Evolutionary conservation across 1,140 invertebrate genomes (phyloP), one percentile per base, ranked within the genome.

Genomic region (Drosophila setifemur): DNA sequence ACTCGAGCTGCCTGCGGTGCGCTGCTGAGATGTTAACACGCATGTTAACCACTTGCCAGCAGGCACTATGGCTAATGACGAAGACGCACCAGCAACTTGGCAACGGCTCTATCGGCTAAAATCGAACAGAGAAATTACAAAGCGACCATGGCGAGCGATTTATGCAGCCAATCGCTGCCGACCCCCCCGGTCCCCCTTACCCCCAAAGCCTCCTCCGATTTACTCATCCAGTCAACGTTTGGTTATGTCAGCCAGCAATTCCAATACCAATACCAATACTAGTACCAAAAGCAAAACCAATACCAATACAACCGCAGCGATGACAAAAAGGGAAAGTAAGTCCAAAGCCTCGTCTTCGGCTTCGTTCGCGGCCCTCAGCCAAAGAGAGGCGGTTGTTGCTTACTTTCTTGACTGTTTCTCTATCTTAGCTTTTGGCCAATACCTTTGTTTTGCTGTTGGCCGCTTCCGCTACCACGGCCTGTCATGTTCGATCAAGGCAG

Each of bases 311-410:
- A 39, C 7, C 33, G 35, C 63, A 50, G 49, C 57, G 75, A 79
- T 72, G 64, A 71, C 74, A 74, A 85, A 83, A 83, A 83, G 81
- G 81, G 79, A 83, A 83, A 83, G 79, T 83, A 83, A 83, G 79
- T 79, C 58, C 74, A 83, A 79, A 79, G 70, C 71, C 49, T 69
- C 78, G 74, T 61, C 73, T 76, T 76, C 50, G 54, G 42, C 42
- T 49, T 52, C 47, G 53, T 53, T 49, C 39, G 48, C 35, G 60
- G 69, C 69, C 69, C 69, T 73, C 69, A 44, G 69, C 60, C 19
- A 45, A 47, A 66, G 58, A 67, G 63, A 61, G 44, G 45, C 50
- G 39, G 39, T 35, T 29, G 31, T 37, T 37, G 16, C 44, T 55
- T 48, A 75, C 76, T 79, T 81, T 81, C 66, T 81, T 74, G 53